A percentile compares a stretch with the other conserved stretches of the same genome.
phyloP scores from a whole-genome alignment of 1,140 invertebrate genomes.

The Mesaphorura yosii region DNA sequence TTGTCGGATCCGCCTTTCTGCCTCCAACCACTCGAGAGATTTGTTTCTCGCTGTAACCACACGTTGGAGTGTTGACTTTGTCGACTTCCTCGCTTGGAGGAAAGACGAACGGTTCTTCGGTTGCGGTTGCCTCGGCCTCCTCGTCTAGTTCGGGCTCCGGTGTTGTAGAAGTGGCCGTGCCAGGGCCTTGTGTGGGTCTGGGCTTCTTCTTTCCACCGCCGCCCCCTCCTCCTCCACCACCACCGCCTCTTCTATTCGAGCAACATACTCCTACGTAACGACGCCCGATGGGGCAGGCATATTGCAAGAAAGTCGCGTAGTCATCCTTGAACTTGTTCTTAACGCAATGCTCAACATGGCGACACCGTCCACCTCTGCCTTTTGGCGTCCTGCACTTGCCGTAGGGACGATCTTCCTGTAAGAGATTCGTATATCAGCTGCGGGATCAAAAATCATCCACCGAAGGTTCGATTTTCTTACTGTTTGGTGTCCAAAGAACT shows the following conservation, averaged over 20 bases:
- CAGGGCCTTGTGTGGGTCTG: not conserved
- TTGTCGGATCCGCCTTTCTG: constrained; percentile 47
- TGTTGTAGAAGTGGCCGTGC: not conserved
- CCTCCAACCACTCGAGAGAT: constrained; percentile 42
- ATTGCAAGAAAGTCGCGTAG: constrained; percentile 47
- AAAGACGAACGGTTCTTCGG: not conserved
- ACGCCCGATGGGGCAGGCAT: constrained; percentile 51
- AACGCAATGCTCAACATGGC: constrained; percentile 50
- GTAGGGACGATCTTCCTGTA: constrained; percentile 24
- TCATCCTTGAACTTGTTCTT: constrained; percentile 46
- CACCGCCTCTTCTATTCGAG: constrained; percentile 34
- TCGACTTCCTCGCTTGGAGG: no score
- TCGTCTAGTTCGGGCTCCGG: not conserved
- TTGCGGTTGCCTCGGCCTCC: not conserved
- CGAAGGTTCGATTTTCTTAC: constrained; percentile 1
- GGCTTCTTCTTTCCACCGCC: not conserved
- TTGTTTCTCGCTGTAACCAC: constrained; percentile 20
- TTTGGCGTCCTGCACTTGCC: constrained; percentile 45
- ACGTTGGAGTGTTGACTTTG: no score
- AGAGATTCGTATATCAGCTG: not conserved
- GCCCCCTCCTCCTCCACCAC: not conserved
- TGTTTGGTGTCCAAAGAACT: not conserved
- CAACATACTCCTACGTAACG: constrained; percentile 52
- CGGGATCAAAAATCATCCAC: not conserved
- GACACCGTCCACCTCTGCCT: constrained; percentile 49